Percentiles rank a stretch among this genome's conserved stretches.
Conservation (phyloP, 2,113 vertebrate species). For the Gnathonemus longibarbis region DNA sequence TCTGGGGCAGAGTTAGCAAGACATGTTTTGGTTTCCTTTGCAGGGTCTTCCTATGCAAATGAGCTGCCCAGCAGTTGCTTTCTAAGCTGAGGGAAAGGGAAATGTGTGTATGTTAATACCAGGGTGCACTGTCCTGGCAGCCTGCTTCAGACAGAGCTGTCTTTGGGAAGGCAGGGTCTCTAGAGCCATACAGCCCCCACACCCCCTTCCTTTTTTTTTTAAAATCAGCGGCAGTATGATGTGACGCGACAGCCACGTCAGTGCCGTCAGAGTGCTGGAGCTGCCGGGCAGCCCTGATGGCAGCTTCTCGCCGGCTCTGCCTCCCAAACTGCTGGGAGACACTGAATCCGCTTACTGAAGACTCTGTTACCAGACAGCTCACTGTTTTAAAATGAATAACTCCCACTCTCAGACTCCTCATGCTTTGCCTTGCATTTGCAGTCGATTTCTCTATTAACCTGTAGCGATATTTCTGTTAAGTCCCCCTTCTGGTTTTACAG, state of each 20-base stretch:
- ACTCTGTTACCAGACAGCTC: not conserved
- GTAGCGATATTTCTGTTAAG: not conserved
- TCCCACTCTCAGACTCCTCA: not conserved
- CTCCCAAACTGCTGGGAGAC: not conserved
- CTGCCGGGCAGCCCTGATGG: not conserved
- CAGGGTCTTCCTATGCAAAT: not conserved
- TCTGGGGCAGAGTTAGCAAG: not conserved
- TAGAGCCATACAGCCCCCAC: not conserved
- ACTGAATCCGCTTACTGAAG: not conserved
- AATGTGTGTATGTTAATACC: not conserved
- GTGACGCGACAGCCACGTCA: not conserved
- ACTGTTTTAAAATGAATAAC: not conserved
- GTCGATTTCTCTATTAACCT: not conserved
- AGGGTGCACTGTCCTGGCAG: not conserved
- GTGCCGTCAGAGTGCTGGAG: not conserved
- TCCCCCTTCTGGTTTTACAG: not conserved
- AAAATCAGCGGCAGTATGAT: not conserved
- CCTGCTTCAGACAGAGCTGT: not conserved
- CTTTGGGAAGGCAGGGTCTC: not conserved
- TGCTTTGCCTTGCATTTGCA: not conserved
- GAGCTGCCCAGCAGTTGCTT: not conserved
- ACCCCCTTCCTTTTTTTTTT: too few relatives aligned
- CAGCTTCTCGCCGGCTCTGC: not conserved
- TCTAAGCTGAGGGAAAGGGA: not conserved
- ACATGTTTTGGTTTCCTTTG: conserved; percentile 19